Base-by-base conservation (phyloP, 2,113 vertebrate genomes). In the Gavia stellata region DNA sequence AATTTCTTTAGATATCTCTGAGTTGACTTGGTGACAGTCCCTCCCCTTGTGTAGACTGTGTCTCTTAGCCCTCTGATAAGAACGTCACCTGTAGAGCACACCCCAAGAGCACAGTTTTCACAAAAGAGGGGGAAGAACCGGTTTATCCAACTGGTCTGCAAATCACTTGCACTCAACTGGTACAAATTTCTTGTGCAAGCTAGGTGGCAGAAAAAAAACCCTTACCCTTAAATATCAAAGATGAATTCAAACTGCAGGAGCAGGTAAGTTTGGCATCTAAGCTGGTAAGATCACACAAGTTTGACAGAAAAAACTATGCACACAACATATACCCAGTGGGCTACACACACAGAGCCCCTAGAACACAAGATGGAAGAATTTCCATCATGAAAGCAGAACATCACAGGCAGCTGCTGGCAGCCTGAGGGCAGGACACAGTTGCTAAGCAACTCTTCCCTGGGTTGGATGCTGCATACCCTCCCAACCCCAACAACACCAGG, bases 401-500 rank as follows among this genome's bases (percentile, higher is more conserved):
- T 92, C 92, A 95, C 84, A 96, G 94, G 81, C 88, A 81, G 96
- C 95, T 94, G 81, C 72, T 11, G 82, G 90, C 96, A 96, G 93
- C 97, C 95, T 65, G 91, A 97, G 96, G 97, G 97, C 95, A 97
- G 95, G 96, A 97, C 94, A 89, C 78, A 40, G 97, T 97, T 97
- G 97, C 97, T 95, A 96, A 94, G 97, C 97, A 97, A 97, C 96
- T 81, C 81, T 95, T 96, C 68, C 73, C 90, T 90, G 62, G 94
- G 87, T 63, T 96, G 94, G 93, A 96, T 96, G 92, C 94, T 75
- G 5, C 89, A 92, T 42, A 84, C 29, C 16, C 50, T 72, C 78
- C 73, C 94, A 96, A 75, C 70, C 88, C 81, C 93, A 96, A 75
- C 52, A 81, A 53, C 2, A 0, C 73, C 67, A 49, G 63, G 44